These are phyloP conservation scores for Patella ulyssiponensis DNA, from an alignment of 2,888 invertebrate species.

Conservation along the genomic window DNA sequence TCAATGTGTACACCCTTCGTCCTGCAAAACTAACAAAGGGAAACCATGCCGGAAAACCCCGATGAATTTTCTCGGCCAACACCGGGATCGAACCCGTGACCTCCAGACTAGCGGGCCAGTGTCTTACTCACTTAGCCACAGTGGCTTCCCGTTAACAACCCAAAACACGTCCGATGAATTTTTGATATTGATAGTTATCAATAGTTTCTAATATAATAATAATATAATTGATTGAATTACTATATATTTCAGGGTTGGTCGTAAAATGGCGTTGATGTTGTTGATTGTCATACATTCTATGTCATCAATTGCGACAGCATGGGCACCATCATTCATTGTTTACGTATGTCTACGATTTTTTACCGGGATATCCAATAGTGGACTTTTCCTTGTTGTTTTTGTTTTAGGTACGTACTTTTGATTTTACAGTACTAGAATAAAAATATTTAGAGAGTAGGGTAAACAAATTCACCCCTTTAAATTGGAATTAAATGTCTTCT, in stretches of 20 bases:
- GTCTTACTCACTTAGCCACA: too few relatives aligned
- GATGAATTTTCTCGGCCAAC: too few relatives aligned
- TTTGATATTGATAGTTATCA: not conserved
- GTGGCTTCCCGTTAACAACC: too few relatives aligned
- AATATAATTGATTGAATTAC: not conserved
- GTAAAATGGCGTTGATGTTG: conserved; percentile 50
- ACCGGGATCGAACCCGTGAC: too few relatives aligned
- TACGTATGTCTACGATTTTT: conserved; percentile 55
- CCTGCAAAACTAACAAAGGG: too few relatives aligned
- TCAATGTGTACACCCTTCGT: too few relatives aligned
- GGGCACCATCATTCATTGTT: conserved; percentile 46
- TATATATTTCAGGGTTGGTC: conserved; percentile 52
- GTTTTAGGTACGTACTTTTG: conserved; percentile 54
- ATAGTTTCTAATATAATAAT: not conserved
- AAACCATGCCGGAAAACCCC: too few relatives aligned
- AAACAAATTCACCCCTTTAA: too few relatives aligned
- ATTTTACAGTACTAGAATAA: not conserved
- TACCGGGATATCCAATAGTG: conserved; percentile 53
- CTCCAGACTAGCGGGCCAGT: too few relatives aligned
- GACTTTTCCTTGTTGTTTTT: conserved; percentile 56
- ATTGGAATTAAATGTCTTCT: too few relatives aligned
- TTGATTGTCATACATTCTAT: conserved; percentile 42
- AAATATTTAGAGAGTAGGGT: not conserved
- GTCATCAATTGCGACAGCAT: conserved; percentile 49
- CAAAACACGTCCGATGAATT: not conserved